Evolutionary conservation across 2,888 invertebrate genomes (phyloP).

Genomic region (Apoderus coryli): DNA sequence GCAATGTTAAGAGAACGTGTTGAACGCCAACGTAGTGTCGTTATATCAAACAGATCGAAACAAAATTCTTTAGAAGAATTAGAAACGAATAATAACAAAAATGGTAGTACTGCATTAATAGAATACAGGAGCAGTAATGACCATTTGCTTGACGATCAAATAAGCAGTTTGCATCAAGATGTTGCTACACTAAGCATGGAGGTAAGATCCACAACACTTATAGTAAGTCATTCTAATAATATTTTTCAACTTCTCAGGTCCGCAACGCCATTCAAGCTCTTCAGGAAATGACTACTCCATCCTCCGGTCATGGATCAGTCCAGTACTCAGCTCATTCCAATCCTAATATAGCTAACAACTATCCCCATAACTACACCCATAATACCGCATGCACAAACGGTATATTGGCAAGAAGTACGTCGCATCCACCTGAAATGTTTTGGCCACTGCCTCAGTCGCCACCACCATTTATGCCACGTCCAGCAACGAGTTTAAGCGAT

Average conservation of each 20-base stretch:
- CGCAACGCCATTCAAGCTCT: slow-evolving; percentile 71
- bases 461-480: slow-evolving; percentile 28
- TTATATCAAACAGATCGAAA: slow-evolving; percentile 36
- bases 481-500: slow-evolving; percentile 20
- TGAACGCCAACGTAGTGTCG: slow-evolving; percentile 51
- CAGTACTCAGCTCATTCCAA: slow-evolving; percentile 67
- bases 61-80: slow-evolving; percentile 47
- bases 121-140: slow-evolving; percentile 34
- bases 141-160: slow-evolving; percentile 68
- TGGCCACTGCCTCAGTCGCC: slow-evolving; percentile 38
- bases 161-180: slow-evolving; percentile 69
- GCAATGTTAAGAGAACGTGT: slow-evolving; percentile 47
- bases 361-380: slow-evolving; percentile 25
- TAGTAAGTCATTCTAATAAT: no score
- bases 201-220: no score
- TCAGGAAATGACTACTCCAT: slow-evolving; percentile 63
- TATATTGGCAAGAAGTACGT: slow-evolving; percentile 59
- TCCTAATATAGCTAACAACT: slow-evolving; percentile 42
- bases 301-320: slow-evolving; percentile 26
- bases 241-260: slow-evolving; percentile 40
- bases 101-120: slow-evolving; percentile 11
- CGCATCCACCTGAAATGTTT: slow-evolving; percentile 75
- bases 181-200: slow-evolving; percentile 74
- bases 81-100: slow-evolving; percentile 11
- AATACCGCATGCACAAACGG: slow-evolving; percentile 28